phyloP scores from a whole-genome alignment of 1,140 invertebrate species.

The Ephestia elutella region DNA sequence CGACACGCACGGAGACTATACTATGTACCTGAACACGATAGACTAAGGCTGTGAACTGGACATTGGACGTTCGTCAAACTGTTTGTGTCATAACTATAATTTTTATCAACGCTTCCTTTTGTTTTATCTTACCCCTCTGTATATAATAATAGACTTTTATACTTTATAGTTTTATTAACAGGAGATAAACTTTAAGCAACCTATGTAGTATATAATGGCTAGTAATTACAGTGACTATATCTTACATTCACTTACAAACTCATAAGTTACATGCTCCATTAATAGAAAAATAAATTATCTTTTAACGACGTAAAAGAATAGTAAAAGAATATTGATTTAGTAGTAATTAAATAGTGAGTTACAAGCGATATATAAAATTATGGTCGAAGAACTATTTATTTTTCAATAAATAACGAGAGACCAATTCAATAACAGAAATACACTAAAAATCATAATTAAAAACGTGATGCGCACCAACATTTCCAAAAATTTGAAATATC shows the following conservation, averaged over 20 bases:
- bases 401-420: not conserved
- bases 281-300: slow-evolving; percentile 68
- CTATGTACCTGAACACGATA: slow-evolving; percentile 50
- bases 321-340: not conserved
- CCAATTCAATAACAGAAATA: not conserved
- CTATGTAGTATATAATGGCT: slow-evolving; percentile 51
- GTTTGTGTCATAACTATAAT: not conserved
- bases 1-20: slow-evolving; percentile 22
- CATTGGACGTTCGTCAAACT: not conserved
- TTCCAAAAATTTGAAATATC: not conserved
- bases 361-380: too few relatives aligned
- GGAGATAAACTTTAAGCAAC: slow-evolving; percentile 68
- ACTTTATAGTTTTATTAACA: slow-evolving; percentile 61
- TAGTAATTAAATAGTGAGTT: not conserved
- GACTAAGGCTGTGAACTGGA: slow-evolving; percentile 40
- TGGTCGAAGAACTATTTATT: not conserved
- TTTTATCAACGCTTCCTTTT: not conserved
- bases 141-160: slow-evolving; percentile 42
- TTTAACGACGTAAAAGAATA: slow-evolving; percentile 22
- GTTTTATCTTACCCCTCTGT: slow-evolving; percentile 13
- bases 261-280: slow-evolving; percentile 41
- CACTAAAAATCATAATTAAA: not conserved
- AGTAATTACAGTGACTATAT: slow-evolving; percentile 63
- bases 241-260: slow-evolving; percentile 63
- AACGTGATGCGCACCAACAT: not conserved